phyloP scores from a whole-genome alignment of 2,113 vertebrate species.

The Bubalus kerabau region DNA sequence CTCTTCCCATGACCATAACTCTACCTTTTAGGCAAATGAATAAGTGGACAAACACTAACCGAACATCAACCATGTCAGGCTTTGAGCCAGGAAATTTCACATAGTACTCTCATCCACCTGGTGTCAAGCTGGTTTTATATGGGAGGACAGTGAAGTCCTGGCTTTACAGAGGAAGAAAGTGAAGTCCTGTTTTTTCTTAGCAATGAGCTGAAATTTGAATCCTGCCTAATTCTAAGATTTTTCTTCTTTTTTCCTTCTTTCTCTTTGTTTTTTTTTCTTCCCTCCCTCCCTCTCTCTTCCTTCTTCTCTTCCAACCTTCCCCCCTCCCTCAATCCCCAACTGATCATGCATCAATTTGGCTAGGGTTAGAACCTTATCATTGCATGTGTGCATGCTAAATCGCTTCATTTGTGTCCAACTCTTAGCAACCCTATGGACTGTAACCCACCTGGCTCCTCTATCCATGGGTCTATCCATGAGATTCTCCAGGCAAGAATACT shows the following conservation, averaged over 20 bases:
- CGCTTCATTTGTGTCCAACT: neutral
- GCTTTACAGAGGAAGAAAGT: neutral
- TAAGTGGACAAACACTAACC: neutral
- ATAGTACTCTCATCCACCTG: neutral
- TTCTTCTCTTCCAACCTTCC: neutral
- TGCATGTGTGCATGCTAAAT: neutral
- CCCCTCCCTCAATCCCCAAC: neutral
- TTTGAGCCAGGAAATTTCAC: neutral
- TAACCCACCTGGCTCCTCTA: neutral
- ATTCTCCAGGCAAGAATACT: neutral
- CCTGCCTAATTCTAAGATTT: neutral
- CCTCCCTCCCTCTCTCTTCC: fast-evolving
- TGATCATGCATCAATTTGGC: neutral
- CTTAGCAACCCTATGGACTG: neutral
- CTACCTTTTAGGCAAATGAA: neutral
- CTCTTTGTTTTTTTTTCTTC: fast-evolving
- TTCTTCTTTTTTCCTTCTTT: neutral
- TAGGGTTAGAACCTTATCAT: neutral
- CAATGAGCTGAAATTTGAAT: neutral
- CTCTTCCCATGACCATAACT: neutral
- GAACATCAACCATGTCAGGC: neutral
- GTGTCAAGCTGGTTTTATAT: neutral
- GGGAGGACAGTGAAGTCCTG: neutral
- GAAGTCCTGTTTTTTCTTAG: neutral
- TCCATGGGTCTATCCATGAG: neutral